Conservation (phyloP, 1,140 invertebrate genomes). For the Semibalanus balanoides region DNA sequence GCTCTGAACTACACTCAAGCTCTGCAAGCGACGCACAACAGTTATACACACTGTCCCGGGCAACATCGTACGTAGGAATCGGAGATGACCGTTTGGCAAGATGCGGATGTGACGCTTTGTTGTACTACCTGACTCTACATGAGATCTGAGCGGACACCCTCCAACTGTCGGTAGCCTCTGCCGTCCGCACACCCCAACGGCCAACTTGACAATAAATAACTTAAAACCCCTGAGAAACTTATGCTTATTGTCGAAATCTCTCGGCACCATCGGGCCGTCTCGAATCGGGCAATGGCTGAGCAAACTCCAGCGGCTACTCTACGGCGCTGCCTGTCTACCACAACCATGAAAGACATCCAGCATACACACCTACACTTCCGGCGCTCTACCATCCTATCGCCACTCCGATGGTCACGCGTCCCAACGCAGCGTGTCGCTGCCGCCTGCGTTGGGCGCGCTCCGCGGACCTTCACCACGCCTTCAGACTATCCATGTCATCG, state of each 20-base stretch:
- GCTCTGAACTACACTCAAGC: background rate
- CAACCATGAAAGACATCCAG: constrained; percentile 1
- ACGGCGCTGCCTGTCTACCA: background rate
- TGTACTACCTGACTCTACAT: background rate
- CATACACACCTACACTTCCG: background rate
- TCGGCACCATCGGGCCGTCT: background rate
- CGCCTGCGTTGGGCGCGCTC: too few relatives aligned
- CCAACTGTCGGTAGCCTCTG: background rate
- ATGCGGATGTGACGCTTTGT: constrained; percentile 1
- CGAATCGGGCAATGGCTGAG: background rate
- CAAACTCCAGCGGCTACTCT: background rate
- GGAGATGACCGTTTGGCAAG: background rate
- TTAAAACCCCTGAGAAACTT: constrained; percentile 1
- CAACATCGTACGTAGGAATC: background rate
- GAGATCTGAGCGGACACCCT: background rate
- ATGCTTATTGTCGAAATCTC: background rate
- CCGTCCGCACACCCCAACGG: background rate
- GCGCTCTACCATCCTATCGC: too few relatives aligned
- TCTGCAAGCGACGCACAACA: background rate
- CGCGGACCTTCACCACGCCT: too few relatives aligned
- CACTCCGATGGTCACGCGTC: too few relatives aligned
- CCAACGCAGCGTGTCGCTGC: too few relatives aligned
- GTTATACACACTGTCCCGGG: background rate
- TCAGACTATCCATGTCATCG: too few relatives aligned
- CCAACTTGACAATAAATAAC: background rate